phyloP scores from a whole-genome alignment of 2,797 vertebrate species.

The Macropodus opercularis region DNA sequence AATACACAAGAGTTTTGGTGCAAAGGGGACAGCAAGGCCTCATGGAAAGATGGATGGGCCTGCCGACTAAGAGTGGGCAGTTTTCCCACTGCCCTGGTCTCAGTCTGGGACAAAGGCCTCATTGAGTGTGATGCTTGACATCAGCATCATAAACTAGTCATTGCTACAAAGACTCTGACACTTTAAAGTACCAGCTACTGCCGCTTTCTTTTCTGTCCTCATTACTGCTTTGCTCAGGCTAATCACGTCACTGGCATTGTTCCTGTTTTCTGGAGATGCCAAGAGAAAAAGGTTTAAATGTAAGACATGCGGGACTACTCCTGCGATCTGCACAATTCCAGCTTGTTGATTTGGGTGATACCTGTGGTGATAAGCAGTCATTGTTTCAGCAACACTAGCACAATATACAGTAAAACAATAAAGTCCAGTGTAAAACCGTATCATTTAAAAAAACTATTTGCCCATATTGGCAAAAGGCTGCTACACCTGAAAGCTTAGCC shows the following conservation, averaged over 20 bases:
- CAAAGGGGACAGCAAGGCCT: conserved; percentile 86
- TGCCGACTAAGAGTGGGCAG: conserved; percentile 93
- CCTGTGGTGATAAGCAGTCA: conserved; percentile 8
- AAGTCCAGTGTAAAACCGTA: not conserved
- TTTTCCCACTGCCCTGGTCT: conserved; percentile 98
- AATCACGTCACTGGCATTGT: conserved; percentile 84
- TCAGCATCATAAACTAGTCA: conserved; percentile 99
- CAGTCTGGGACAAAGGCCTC: conserved; percentile 96
- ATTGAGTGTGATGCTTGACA: conserved; percentile 99
- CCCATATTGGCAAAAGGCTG: not conserved
- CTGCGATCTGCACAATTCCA: conserved; percentile 26
- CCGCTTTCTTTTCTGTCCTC: conserved; percentile 84
- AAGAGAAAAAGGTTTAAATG: conserved; percentile 84
- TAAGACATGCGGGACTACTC: conserved; percentile 86
- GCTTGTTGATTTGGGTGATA: conserved; percentile 21
- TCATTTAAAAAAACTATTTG: not conserved
- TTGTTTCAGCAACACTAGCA: not conserved
- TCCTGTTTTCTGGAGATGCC: conserved; percentile 64
- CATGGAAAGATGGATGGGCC: conserved; percentile 95
- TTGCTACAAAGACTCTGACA: conserved; percentile 96
- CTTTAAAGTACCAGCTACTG: conserved; percentile 95
- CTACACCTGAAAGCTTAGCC: not conserved
- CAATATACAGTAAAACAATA: not conserved
- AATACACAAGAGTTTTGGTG: conserved; percentile 88
- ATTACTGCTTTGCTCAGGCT: conserved; percentile 84